Evolutionary conservation across 2,113 vertebrate genomes (phyloP).

Genomic region (Phainopepla nitens): DNA sequence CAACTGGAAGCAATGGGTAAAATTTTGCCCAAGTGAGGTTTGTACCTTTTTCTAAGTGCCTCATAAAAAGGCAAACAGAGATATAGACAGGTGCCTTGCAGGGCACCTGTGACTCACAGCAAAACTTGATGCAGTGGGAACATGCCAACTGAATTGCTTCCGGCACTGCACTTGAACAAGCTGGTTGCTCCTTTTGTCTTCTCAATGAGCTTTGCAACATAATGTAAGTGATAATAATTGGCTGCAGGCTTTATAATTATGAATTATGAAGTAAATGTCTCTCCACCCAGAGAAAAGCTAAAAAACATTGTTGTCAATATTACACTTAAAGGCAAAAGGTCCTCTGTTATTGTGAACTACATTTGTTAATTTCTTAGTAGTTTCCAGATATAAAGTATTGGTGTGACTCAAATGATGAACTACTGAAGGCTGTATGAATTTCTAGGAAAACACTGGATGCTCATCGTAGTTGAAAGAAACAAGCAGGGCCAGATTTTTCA

Average conservation of each 20-base stretch:
- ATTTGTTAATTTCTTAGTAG: neutral
- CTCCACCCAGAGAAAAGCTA: conserved; percentile 39
- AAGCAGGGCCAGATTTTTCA: neutral
- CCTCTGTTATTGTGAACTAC: neutral
- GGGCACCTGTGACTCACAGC: neutral
- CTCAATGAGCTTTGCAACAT: conserved; percentile 48
- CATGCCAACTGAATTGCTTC: conserved; percentile 36
- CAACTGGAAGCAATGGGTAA: neutral
- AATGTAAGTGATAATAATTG: conserved; percentile 35
- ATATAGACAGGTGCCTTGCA: neutral
- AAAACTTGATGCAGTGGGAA: neutral
- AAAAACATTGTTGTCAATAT: neutral
- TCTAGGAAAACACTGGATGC: neutral
- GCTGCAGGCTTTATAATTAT: conserved; percentile 57
- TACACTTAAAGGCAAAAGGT: neutral
- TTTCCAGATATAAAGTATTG: neutral
- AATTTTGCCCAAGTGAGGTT: neutral
- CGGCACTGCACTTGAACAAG: conserved; percentile 24
- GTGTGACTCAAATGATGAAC: neutral
- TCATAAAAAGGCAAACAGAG: neutral
- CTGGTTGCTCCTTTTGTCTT: conserved; percentile 51
- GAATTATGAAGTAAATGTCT: conserved; percentile 13
- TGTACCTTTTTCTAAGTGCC: neutral
- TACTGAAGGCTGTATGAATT: neutral
- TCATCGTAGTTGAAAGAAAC: neutral